A percentile compares a stretch with the other conserved stretches of the same genome.
These are phyloP conservation scores for Polylopha cassiicola DNA, from an alignment of 2,888 invertebrate species.

Conservation along the genomic window DNA sequence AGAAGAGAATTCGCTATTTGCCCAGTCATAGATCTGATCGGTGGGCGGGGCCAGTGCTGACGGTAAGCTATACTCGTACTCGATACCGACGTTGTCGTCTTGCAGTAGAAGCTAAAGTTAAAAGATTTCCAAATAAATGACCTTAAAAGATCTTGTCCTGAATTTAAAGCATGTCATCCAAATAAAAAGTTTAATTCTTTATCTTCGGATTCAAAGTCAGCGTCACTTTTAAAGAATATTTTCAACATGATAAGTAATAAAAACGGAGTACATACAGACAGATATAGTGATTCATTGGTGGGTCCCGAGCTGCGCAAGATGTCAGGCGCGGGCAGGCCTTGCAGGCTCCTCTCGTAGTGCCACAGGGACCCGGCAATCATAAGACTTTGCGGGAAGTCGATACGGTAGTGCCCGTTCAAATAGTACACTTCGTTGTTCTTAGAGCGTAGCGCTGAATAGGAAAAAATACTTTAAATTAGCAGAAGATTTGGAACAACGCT, in stretches of 20 bases:
- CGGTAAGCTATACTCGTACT: slow-evolving; percentile 94
- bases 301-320: slow-evolving; percentile 90
- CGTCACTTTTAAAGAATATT: no score
- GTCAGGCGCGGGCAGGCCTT: slow-evolving; percentile 90
- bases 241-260: no score
- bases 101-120: slow-evolving; percentile 83
- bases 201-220: no score
- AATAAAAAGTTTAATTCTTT: no score
- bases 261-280: slow-evolving; percentile 79
- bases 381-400: slow-evolving; percentile 90
- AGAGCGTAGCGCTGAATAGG: slow-evolving; percentile 82
- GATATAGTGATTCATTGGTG: slow-evolving; percentile 90
- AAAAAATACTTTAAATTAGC: neutral
- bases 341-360: slow-evolving; percentile 90
- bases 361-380: slow-evolving; percentile 90
- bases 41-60: slow-evolving; percentile 80
- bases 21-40: slow-evolving; percentile 90
- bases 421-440: slow-evolving; percentile 90
- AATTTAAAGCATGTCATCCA: no score
- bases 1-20: slow-evolving; percentile 82
- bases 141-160: no score
- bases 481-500: neutral
- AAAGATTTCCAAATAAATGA: no score
- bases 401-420: slow-evolving; percentile 95
- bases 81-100: slow-evolving; percentile 88